A percentile compares a stretch with the other conserved stretches of the same genome.
phyloP scores from a whole-genome alignment of 2,888 invertebrate genomes.

The Sthenelais limicola region DNA sequence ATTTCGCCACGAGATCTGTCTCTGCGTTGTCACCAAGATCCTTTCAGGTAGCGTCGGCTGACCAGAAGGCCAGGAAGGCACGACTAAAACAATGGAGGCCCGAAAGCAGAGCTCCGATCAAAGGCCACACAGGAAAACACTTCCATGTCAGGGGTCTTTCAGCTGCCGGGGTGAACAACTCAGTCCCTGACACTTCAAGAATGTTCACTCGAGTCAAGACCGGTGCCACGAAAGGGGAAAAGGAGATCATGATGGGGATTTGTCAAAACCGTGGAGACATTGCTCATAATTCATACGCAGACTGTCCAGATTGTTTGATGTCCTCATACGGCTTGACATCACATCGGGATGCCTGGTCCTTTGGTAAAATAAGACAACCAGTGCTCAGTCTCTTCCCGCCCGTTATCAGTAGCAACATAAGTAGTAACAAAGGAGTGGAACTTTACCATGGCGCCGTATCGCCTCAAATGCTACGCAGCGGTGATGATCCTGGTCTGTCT shows the following conservation, averaged over 20 bases:
- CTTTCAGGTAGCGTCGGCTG: not conserved
- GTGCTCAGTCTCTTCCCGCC: not conserved
- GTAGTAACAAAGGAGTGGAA: too few species aligned
- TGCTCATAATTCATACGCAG: not conserved
- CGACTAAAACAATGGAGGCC: conserved; percentile 25
- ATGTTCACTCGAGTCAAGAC: conserved; percentile 30
- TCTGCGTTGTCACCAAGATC: not conserved
- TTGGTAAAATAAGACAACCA: not conserved
- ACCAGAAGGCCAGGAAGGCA: conserved; percentile 4
- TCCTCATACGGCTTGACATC: not conserved
- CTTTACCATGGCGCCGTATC: too few species aligned
- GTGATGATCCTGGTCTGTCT: too few species aligned
- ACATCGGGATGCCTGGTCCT: conserved; percentile 21
- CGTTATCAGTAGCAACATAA: too few species aligned
- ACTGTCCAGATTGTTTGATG: conserved; percentile 10
- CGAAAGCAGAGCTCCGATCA: conserved; percentile 3
- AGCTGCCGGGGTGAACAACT: not conserved
- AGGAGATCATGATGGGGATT: conserved; percentile 35
- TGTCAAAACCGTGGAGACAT: conserved; percentile 34
- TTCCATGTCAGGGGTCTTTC: too few species aligned
- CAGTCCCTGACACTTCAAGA: not conserved
- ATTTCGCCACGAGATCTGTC: not conserved
- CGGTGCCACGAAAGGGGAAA: conserved; percentile 2
- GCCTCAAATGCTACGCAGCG: too few species aligned
- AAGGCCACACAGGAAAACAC: too few species aligned